Base-by-base conservation (phyloP, 2,888 invertebrate genomes). In the Carabus problematicus region DNA sequence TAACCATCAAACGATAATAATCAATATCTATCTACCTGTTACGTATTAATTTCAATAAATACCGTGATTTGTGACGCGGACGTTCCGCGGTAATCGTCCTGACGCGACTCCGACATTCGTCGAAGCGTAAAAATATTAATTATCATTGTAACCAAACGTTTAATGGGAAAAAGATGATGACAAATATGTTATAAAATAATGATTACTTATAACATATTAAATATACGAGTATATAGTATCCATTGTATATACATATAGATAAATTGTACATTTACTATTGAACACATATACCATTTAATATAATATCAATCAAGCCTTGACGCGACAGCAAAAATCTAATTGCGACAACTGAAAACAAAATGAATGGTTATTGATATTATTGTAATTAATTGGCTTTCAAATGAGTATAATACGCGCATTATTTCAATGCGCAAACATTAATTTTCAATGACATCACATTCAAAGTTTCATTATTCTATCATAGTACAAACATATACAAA, bases 21-120 rank as follows among this genome's bases (percentile, higher is more conserved):
- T 54, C 12, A 55, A 43, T 56, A 56, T 41, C 64, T 56, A 45
- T 63, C 42, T 63, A 63, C 55, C 55, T 64, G 64, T 55, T 56
- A 56, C 64, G 45, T 64, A 64, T 64, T 64, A 64, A 56, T 64
- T 64, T 64, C 64, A 64, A 64, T 64, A 64, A 64, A 45, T 55
- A 55, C 45, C 45, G 55, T 64, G 64, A 64, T 64, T 64, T 64
- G 64, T 64, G 64, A 14, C 39, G 16, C 45, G 43, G 56, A 16
- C 47, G n/a, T 61, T 43, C 45, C 43, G 11, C 43, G n/a, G 55
- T 47, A 12, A 8, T 9, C 12, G 18, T 42, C 16, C 18, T 41
- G 18, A 40, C 19, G 54, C 42, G 47, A 19, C 29, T 12, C 47
- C 47, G 8, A 18, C 55, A 52, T 52, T 54, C 54, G 42, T 64